Conservation (phyloP, 2,113 vertebrate species). For the Hucho hucho region DNA sequence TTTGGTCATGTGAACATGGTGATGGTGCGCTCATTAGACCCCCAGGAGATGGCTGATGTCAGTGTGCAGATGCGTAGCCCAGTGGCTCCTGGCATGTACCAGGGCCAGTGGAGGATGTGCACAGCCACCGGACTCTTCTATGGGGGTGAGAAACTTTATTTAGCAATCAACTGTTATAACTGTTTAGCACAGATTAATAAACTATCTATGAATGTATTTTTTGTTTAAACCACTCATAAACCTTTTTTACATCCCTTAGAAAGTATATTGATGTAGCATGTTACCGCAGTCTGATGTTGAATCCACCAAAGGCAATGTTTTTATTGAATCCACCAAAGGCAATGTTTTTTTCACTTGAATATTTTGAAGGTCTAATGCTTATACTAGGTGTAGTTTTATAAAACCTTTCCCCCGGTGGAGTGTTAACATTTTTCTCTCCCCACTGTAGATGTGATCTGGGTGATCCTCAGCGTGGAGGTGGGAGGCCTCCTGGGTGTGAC, state of each 20-base stretch:
- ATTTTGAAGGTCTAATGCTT: no score
- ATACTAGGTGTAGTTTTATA: not conserved
- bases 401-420: not conserved
- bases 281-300: no score
- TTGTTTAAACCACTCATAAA: no score
- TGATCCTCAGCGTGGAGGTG: slow-evolving; percentile 97
- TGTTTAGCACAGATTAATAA: no score
- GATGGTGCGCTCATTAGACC: slow-evolving; percentile 91
- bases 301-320: no score
- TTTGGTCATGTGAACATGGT: slow-evolving; percentile 98
- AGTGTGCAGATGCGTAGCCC: slow-evolving; percentile 99
- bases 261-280: no score
- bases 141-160: slow-evolving; percentile 79
- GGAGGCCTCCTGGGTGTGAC: slow-evolving; percentile 98
- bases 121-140: slow-evolving; percentile 95
- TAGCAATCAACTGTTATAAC: not conserved
- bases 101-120: slow-evolving; percentile 99
- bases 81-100: slow-evolving; percentile 92
- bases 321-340: no score
- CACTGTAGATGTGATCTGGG: slow-evolving; percentile 93
- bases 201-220: no score
- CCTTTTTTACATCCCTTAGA: no score
- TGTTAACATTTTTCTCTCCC: slow-evolving; percentile 4
- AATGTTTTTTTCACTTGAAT: no score
- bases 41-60: slow-evolving; percentile 93